Conservation (phyloP, 1,140 invertebrate genomes). For the Mylabris phalerata region DNA sequence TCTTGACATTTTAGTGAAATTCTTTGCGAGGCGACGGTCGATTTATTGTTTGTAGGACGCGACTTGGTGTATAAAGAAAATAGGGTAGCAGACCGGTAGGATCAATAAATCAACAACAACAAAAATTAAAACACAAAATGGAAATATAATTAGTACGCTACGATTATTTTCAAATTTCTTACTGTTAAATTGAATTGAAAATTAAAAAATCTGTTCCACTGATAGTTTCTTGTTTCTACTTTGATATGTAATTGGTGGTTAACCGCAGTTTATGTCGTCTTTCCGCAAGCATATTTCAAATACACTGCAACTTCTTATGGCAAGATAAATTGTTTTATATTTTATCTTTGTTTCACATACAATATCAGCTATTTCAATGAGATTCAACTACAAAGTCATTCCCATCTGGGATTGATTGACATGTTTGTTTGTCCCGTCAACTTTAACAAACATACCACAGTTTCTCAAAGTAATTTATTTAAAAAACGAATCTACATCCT, state of each 20-base stretch:
- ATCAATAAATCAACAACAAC: too few relatives aligned
- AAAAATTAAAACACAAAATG: too few relatives aligned
- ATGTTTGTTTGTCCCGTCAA: slow-evolving; percentile 19
- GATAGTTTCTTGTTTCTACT: neutral
- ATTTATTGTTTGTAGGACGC: too few relatives aligned
- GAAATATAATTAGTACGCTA: too few relatives aligned
- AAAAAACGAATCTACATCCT: slow-evolving; percentile 11
- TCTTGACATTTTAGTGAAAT: too few relatives aligned
- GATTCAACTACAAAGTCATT: slow-evolving; percentile 18
- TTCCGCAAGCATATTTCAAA: slow-evolving; percentile 1
- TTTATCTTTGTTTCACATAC: slow-evolving; percentile 1
- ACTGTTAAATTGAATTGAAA: too few relatives aligned
- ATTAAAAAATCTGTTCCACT: too few relatives aligned
- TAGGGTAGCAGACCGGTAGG: too few relatives aligned
- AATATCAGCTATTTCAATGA: neutral
- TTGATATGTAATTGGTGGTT: neutral
- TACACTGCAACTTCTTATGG: slow-evolving; percentile 5
- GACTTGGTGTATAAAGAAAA: too few relatives aligned
- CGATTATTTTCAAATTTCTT: too few relatives aligned
- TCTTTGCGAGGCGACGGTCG: too few relatives aligned
- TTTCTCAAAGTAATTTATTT: slow-evolving; percentile 16
- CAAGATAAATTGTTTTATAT: slow-evolving; percentile 7
- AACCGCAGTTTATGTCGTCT: neutral
- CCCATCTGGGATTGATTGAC: slow-evolving; percentile 19
- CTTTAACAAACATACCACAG: slow-evolving; percentile 9